Conservation (phyloP, 2,113 vertebrate species). For the Takifugu bimaculatus region DNA sequence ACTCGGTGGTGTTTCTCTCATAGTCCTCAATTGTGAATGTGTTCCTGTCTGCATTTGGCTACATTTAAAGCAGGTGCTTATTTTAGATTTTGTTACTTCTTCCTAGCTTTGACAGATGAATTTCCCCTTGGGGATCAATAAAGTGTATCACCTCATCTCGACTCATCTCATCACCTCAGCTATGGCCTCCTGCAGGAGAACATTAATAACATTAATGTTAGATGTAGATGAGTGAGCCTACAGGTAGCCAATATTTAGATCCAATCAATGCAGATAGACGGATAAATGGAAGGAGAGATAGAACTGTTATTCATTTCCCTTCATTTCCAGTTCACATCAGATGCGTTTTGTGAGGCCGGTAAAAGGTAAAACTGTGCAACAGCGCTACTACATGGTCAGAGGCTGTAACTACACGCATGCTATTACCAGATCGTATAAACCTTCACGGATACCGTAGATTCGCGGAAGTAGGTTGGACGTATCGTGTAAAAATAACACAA, state of each 20-base stretch:
- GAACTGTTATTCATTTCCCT: constrained; percentile 1
- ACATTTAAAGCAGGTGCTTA: constrained; percentile 40
- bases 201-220: constrained; percentile 57
- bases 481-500: too few species aligned
- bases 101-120: constrained; percentile 45
- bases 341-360: neutral
- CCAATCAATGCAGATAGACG: constrained; percentile 23
- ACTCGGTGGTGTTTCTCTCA: constrained; percentile 6
- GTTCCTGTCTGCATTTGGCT: constrained; percentile 29
- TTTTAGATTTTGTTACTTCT: constrained; percentile 37
- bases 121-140: constrained; percentile 65
- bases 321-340: constrained; percentile 1
- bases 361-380: constrained; percentile 38
- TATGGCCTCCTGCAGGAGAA: constrained; percentile 44
- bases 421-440: rapidly evolving
- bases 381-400: constrained; percentile 34
- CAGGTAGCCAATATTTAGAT: constrained; percentile 56
- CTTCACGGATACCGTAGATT: constrained; percentile 52
- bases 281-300: constrained; percentile 7
- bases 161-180: constrained; percentile 52
- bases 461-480: constrained; percentile 36
- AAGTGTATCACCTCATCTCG: constrained; percentile 59
- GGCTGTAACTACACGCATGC: neutral
- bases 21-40: constrained; percentile 12
- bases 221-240: constrained; percentile 48